Percentiles rank a stretch among this genome's conserved stretches.
These are phyloP conservation scores for Parotia lawesii DNA, from an alignment of 2,113 vertebrate species.

Conservation along the genomic window DNA sequence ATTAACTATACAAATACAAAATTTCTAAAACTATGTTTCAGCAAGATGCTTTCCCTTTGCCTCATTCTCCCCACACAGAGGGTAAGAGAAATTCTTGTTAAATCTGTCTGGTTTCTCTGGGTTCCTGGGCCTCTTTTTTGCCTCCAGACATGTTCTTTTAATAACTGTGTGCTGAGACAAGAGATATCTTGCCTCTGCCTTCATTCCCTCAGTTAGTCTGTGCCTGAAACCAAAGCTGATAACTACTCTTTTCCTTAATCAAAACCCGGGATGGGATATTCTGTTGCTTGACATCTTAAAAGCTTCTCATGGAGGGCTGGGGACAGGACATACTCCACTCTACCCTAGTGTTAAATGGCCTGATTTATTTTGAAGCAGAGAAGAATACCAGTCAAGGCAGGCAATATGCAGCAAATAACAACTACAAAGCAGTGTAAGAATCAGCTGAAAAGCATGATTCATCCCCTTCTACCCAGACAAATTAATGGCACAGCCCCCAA, in stretches of 20 bases:
- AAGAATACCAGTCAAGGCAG: background rate
- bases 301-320: background rate
- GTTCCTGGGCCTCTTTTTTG: conserved; percentile 8
- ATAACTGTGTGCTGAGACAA: background rate
- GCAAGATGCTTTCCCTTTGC: background rate
- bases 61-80: background rate
- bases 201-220: background rate
- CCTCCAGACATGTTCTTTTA: conserved; percentile 23
- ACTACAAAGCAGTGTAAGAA: background rate
- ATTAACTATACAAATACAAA: background rate
- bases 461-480: background rate
- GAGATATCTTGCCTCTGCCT: background rate
- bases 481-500: background rate
- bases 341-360: background rate
- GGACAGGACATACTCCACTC: background rate
- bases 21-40: background rate
- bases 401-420: background rate
- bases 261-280: background rate
- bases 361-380: background rate
- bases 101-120: background rate
- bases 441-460: background rate
- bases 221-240: background rate
- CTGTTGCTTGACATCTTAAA: background rate
- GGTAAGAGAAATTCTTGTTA: background rate
- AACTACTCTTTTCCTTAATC: background rate